Base-by-base conservation (phyloP, 2,888 invertebrate genomes). In the Troides aeacus region DNA sequence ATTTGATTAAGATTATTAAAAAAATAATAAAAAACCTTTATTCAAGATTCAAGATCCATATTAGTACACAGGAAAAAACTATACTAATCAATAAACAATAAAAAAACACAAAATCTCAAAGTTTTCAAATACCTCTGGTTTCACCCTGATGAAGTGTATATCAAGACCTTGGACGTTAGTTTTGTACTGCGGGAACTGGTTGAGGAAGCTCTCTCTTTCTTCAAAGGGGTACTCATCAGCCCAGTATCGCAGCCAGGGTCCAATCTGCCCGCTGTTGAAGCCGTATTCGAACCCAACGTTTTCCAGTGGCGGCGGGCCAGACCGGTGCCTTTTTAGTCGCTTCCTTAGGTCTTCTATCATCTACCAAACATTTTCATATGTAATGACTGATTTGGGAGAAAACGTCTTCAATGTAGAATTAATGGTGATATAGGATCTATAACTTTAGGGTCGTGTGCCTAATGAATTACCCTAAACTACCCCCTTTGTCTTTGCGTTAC, bases 241-340 rank as follows among this genome's bases (percentile, higher is more conserved):
- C 99, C 99, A 99, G 85, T 97, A 96, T 12, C 94, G 90, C 1
- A 96, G 78, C 77, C 97, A 93, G 61, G 92, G 87, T 62, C 94
- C 88, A 30, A 97, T 81, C 69, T 94, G 94, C 1, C 94, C 93
- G 0, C 94, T 90, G 80, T 97, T 96, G 82, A 98, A 95, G 0
- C 98, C 98, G 81, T 97, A 98, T 75, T 95, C 93, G 84, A 97
- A 97, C 1, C 91, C 94, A 0, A 93, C 89, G 24, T 94, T 95
- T 85, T 96, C 95, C n/a, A 96, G 84, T 0, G 96, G 95, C 7
- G 93, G 91, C 0, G 93, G 84, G 57, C 83, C 78, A 2, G 76
- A 69, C 4, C 85, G 81, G 64, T 81, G 82, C 58, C 81, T 84
- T 62, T 82, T 83, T 0, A 92, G 72, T 2, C 90, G 84, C 0